Conservation (phyloP, 2,113 vertebrate genomes). For the Rutilus rutilus region DNA sequence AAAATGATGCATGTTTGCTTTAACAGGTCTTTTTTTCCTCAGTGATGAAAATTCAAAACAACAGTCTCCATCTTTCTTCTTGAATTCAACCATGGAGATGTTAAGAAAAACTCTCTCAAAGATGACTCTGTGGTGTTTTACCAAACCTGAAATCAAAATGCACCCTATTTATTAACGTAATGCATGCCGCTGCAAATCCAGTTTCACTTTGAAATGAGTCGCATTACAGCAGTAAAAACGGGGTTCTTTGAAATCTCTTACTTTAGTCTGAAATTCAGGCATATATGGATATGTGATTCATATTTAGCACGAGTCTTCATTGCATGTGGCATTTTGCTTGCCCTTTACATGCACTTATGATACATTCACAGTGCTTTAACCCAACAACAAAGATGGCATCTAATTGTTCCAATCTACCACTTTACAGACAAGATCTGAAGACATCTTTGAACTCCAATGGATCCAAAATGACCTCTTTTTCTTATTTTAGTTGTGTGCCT, state of each 20-base stretch:
- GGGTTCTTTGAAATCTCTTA: neutral
- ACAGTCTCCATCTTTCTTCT: neutral
- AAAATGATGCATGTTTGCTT: conserved; percentile 30
- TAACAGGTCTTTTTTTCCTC: neutral
- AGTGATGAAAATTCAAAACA: conserved; percentile 8
- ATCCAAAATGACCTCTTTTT: neutral
- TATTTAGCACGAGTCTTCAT: conserved; percentile 9
- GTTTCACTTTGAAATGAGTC: neutral
- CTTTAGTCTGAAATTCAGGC: neutral
- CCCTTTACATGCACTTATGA: conserved; percentile 7
- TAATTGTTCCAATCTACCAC: neutral
- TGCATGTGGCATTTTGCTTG: conserved; percentile 14
- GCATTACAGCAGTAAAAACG: neutral
- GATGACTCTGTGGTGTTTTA: neutral
- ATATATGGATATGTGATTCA: neutral
- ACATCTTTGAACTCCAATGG: neutral
- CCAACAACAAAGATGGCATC: neutral
- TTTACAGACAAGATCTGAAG: neutral
- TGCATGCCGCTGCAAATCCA: neutral
- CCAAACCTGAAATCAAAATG: neutral
- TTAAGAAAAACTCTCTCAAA: neutral
- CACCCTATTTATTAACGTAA: neutral
- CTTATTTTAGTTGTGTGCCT: conserved; percentile 8
- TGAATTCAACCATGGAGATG: neutral
- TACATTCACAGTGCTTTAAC: neutral